Conservation (phyloP, 2,113 vertebrate genomes). For the Microcebus lehilahytsara region DNA sequence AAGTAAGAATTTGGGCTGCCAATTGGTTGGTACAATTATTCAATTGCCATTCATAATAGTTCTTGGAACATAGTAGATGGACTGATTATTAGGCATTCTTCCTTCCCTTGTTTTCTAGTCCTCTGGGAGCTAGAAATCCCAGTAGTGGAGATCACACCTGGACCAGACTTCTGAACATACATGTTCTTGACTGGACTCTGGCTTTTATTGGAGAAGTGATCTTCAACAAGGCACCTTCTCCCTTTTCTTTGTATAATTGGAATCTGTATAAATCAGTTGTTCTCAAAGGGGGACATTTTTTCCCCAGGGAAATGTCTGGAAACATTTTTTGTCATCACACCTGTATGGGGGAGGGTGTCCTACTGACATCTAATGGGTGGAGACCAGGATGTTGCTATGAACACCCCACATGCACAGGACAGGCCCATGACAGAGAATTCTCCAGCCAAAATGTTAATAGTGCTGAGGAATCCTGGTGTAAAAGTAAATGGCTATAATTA, state of each 20-base stretch:
- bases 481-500: background rate
- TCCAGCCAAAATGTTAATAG: background rate
- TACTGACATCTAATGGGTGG: background rate
- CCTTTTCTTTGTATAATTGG: background rate
- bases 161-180: background rate
- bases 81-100: background rate
- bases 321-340: background rate
- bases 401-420: background rate
- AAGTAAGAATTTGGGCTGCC: background rate
- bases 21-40: background rate
- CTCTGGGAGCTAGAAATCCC: background rate
- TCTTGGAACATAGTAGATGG: background rate
- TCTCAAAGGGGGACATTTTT: background rate
- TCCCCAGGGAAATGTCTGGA: background rate
- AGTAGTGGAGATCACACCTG: background rate
- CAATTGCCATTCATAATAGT: background rate
- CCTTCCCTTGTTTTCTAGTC: background rate
- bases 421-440: background rate
- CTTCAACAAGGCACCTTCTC: background rate
- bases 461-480: rapidly evolving
- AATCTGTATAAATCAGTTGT: background rate
- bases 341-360: background rate
- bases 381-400: background rate
- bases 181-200: background rate
- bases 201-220: background rate